These are phyloP conservation scores for Agrypnia vestita DNA, from an alignment of 1,140 invertebrate genomes.

Conservation along the genomic window DNA sequence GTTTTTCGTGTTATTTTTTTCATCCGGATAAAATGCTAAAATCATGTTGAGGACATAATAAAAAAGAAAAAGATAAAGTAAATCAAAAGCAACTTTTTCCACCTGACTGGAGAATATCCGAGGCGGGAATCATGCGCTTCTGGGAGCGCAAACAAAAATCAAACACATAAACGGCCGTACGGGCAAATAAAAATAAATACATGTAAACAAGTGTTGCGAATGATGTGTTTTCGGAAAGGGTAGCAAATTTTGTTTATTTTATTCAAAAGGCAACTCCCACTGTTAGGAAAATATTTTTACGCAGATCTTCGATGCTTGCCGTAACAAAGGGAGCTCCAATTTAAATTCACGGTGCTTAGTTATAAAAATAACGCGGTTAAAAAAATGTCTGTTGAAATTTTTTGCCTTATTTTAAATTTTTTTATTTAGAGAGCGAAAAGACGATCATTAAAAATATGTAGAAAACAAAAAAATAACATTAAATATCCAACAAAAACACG, in stretches of 20 bases:
- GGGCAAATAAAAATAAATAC: conserved; percentile 52
- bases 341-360: background rate
- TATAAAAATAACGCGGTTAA: no score
- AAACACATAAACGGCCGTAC: conserved; percentile 57
- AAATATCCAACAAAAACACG: no score
- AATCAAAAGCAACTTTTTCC: conserved; percentile 60
- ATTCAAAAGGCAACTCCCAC: background rate
- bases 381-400: no score
- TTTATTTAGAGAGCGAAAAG: no score
- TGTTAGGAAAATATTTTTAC: conserved; percentile 15
- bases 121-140: conserved; percentile 53
- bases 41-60: conserved; percentile 45
- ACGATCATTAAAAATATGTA: no score
- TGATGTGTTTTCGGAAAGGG: conserved; percentile 39
- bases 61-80: conserved; percentile 56
- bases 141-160: conserved; percentile 56
- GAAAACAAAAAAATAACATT: no score
- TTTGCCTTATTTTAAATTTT: no score
- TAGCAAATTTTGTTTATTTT: conserved; percentile 37
- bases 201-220: conserved; percentile 52
- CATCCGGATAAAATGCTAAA: conserved; percentile 35
- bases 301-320: background rate
- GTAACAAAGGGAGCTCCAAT: background rate
- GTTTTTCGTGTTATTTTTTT: background rate
- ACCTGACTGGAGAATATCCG: conserved; percentile 56